Evolutionary conservation across 23 tunicate species (phyloP), one percentile per base, ranked within the genome.

Genomic region (Aplidium turbinatum): DNA sequence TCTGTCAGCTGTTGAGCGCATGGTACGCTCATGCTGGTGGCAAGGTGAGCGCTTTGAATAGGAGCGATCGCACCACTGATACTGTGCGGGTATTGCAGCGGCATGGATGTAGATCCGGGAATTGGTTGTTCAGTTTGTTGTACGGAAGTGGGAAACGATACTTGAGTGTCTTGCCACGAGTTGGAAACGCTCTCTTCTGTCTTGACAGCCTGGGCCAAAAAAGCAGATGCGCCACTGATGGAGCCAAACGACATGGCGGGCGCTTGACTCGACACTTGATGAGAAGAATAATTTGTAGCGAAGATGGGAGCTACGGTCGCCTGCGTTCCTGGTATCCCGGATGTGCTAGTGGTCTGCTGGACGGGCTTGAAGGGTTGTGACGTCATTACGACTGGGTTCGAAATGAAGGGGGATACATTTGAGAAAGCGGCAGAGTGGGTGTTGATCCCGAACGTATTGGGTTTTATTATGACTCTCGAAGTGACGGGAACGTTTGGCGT

Each of bases 301-400:
- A 9, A 42, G 16, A 11, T 42, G 11, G 50, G 13, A 22, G 35
- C 58, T 13, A 13, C 35, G 35, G 58, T 25, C 7, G 58, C 19
- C 7, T 22, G 50, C 16, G 11, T 50, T 66, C 31, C 4, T 18
- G 50, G 19, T 22, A 25, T 18, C 29, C 36, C 58, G 35, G 3
- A 13, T 16, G 38, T 3, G 19, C 3, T 47, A 26, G 3, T 70
- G 36, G 58, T 21, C 18, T 70, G 27, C 26, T 4, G 26, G 29
- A 22, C 11, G 11, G 58, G 28, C 19, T 48, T 70, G 76, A 70
- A 26, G 1, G 58, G 58, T 25, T 70, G 76, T 25, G 76, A 2
- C 4, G 76, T 28, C 76, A 70, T 70, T 2, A 70, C 22, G 9
- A 70, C 76, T 3, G 35, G 27, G 26, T 27, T 70, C 4, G 57